Evolutionary conservation across 2,888 invertebrate genomes (phyloP).

Genomic region (Noctuana brunneofusca): DNA sequence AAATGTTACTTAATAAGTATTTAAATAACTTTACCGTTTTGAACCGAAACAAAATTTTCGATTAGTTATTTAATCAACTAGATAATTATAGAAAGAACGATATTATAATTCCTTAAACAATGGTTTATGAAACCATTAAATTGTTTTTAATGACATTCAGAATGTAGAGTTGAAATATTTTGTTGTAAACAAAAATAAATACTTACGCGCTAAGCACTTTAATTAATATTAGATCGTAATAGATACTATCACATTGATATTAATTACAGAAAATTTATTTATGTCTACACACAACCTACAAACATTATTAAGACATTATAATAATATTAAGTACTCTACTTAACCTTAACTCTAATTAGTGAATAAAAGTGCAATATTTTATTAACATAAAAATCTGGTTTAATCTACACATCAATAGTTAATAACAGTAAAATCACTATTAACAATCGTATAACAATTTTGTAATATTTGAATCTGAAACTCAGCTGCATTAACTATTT

Average conservation of each 20-base stretch:
- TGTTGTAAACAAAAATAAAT: background rate
- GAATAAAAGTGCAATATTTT: too few relatives aligned
- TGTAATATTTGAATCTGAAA: background rate
- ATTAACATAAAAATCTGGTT: too few relatives aligned
- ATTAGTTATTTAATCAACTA: slow-evolving; percentile 23
- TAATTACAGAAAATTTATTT: too few relatives aligned
- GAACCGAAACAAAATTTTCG: slow-evolving; percentile 12
- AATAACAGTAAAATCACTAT: too few relatives aligned
- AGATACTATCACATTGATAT: too few relatives aligned
- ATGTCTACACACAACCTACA: too few relatives aligned
- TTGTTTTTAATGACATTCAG: background rate
- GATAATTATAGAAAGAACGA: slow-evolving; percentile 7
- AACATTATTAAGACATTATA: too few relatives aligned
- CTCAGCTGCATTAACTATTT: background rate
- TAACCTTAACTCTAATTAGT: too few relatives aligned
- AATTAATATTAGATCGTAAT: background rate
- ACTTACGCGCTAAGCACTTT: background rate
- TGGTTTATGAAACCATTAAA: background rate
- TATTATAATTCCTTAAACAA: background rate
- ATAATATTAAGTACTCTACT: too few relatives aligned
- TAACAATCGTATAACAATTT: background rate
- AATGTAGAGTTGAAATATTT: background rate
- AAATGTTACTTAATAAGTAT: slow-evolving; percentile 25
- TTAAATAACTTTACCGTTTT: slow-evolving; percentile 17
- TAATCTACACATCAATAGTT: too few relatives aligned